Evolutionary conservation across 2,797 vertebrate genomes (phyloP).

Genomic region (Arctocebus calabarensis): DNA sequence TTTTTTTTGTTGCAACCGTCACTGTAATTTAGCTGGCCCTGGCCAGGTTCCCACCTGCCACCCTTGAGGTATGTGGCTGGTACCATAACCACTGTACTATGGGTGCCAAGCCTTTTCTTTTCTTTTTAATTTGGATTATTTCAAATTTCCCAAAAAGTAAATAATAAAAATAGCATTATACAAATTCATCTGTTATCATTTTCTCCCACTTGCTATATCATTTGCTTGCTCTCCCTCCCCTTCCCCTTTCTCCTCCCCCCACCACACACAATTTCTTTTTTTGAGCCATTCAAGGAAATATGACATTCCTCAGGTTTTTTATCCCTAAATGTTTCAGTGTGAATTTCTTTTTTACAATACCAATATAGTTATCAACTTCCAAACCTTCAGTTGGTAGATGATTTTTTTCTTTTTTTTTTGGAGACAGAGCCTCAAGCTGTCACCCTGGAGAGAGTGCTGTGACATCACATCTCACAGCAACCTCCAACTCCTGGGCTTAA

Average conservation of each 20-base stretch:
- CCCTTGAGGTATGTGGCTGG: no score
- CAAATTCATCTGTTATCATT: neutral
- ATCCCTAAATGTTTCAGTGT: neutral
- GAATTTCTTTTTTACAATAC: neutral
- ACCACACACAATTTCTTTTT: neutral
- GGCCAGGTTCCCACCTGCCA: no score
- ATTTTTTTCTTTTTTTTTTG: no score
- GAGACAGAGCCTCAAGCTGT: no score
- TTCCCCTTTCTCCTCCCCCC: rapidly evolving
- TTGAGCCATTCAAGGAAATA: neutral
- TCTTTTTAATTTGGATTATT: neutral
- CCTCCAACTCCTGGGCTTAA: no score
- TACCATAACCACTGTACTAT: no score
- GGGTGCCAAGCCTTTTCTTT: neutral
- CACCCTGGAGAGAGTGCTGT: no score
- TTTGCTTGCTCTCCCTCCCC: neutral
- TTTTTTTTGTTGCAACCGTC: no score
- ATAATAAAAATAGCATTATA: neutral
- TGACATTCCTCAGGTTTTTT: neutral
- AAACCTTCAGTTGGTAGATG: neutral
- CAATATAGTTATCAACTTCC: neutral
- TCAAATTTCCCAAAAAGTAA: neutral
- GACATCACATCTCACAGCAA: no score
- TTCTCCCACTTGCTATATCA: neutral
- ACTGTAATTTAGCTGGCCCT: no score